phyloP scores from a whole-genome alignment of 1,140 invertebrate species.

The Drosophila parvula region DNA sequence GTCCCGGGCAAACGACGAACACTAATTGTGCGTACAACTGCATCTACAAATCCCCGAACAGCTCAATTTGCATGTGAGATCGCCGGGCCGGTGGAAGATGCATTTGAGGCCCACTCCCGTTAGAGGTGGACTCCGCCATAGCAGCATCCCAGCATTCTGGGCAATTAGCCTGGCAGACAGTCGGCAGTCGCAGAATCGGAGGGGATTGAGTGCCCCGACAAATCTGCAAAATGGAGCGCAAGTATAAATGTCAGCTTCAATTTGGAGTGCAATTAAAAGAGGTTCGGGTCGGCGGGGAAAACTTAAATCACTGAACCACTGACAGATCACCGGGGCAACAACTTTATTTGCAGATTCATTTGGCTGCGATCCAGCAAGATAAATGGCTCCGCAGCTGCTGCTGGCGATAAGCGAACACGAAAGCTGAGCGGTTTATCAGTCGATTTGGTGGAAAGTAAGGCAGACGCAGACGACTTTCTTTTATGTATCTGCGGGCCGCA shows the following conservation, averaged over 20 bases:
- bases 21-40: slow-evolving; percentile 79
- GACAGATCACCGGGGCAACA: slow-evolving; percentile 68
- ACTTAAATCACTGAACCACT: slow-evolving; percentile 17
- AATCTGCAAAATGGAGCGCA: slow-evolving; percentile 68
- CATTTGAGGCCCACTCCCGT: slow-evolving; percentile 33
- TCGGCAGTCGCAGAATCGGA: not conserved
- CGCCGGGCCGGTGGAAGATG: slow-evolving; percentile 22
- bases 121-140: slow-evolving; percentile 32
- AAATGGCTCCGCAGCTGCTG: slow-evolving; percentile 62
- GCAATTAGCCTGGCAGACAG: slow-evolving; percentile 66
- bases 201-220: slow-evolving; percentile 3
- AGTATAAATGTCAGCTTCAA: slow-evolving; percentile 76
- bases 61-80: slow-evolving; percentile 68
- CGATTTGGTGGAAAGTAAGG: slow-evolving; percentile 56
- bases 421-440: slow-evolving; percentile 44
- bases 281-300: slow-evolving; percentile 36
- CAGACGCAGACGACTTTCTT: slow-evolving; percentile 63
- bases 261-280: slow-evolving; percentile 73
- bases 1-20: slow-evolving; percentile 68
- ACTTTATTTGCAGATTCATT: slow-evolving; percentile 76
- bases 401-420: slow-evolving; percentile 56
- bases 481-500: slow-evolving; percentile 15
- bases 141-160: slow-evolving; percentile 53
- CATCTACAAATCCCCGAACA: slow-evolving; percentile 55
- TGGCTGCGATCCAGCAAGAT: slow-evolving; percentile 59